A percentile compares a stretch with the other conserved stretches of the same genome.
These are phyloP conservation scores for Eudasyphora cyanicolor DNA, from an alignment of 2,888 invertebrate genomes.

Conservation along the genomic window DNA sequence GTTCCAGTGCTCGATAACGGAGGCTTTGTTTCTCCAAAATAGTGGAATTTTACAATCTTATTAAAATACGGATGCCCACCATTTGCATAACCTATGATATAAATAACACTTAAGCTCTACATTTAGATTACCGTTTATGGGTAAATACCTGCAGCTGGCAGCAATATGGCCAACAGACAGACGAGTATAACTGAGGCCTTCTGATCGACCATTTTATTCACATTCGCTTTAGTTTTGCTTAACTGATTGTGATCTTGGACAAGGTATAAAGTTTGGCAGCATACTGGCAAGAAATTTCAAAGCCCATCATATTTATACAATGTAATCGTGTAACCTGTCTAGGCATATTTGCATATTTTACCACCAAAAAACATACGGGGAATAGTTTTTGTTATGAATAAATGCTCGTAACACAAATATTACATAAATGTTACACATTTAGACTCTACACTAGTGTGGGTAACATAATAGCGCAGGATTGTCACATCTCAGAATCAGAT, in stretches of 20 bases:
- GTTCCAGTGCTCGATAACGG: neutral
- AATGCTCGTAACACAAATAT: slow-evolving; percentile 31
- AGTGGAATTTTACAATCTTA: slow-evolving; percentile 33
- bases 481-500: no score
- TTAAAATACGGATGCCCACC: slow-evolving; percentile 5
- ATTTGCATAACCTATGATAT: neutral
- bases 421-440: neutral
- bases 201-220: slow-evolving; percentile 18
- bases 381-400: no score
- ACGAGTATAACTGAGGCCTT: slow-evolving; percentile 4
- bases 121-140: neutral
- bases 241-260: neutral
- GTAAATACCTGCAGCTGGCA: slow-evolving; percentile 36
- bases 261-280: slow-evolving; percentile 13
- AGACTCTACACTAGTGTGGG: no score
- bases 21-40: neutral
- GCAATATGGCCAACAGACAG: slow-evolving; percentile 18
- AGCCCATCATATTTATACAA: slow-evolving; percentile 47
- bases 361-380: neutral
- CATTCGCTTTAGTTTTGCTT: no score
- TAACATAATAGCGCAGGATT: no score
- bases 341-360: slow-evolving; percentile 21
- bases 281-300: neutral
- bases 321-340: slow-evolving; percentile 45
- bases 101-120: neutral